A percentile compares a stretch with the other conserved stretches of the same genome.
Evolutionary conservation across 1,140 invertebrate genomes (phyloP).

Genomic region (Bombus vancouverensis): DNA sequence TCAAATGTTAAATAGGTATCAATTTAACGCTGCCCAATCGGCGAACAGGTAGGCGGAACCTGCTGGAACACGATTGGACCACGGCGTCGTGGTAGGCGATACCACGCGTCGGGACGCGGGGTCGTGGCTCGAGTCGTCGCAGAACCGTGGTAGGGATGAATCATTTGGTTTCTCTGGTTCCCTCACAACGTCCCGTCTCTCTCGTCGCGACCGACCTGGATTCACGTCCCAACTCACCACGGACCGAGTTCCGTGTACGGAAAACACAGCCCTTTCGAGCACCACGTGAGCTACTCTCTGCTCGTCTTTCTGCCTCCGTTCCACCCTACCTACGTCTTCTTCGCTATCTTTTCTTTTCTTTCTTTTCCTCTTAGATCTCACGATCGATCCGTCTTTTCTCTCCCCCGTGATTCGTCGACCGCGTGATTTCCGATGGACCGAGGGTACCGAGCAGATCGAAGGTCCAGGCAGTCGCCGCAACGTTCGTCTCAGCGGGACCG

Average conservation of each 20-base stretch:
- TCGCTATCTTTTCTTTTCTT: not conserved
- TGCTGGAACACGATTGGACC: constrained; percentile 57
- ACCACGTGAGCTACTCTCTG: constrained; percentile 39
- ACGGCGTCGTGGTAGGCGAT: constrained; percentile 49
- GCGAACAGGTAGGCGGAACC: constrained; percentile 66
- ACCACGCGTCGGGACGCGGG: constrained; percentile 29
- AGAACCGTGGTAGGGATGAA: constrained; percentile 65
- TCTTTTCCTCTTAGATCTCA: no score
- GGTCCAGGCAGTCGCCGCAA: no score
- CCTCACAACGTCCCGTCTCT: constrained; percentile 66
- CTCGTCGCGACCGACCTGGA: constrained; percentile 62
- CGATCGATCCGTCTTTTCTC: not conserved
- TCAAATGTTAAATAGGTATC: constrained; percentile 82
- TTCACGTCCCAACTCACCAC: constrained; percentile 47
- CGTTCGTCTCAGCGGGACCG: no score
- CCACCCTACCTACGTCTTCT: not conserved
- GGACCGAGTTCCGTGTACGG: constrained; percentile 26
- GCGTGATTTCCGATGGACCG: no score
- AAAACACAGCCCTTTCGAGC: constrained; percentile 19
- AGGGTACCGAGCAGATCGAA: not conserved
- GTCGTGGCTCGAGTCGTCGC: constrained; percentile 46
- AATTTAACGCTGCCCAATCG: constrained; percentile 78
- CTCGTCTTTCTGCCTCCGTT: not conserved
- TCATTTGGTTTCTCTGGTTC: constrained; percentile 73
- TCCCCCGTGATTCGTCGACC: not conserved